Evolutionary conservation across 2,113 vertebrate genomes (phyloP), one percentile per base, ranked within the genome.

Genomic region (Heterotilapia buettikoferi): DNA sequence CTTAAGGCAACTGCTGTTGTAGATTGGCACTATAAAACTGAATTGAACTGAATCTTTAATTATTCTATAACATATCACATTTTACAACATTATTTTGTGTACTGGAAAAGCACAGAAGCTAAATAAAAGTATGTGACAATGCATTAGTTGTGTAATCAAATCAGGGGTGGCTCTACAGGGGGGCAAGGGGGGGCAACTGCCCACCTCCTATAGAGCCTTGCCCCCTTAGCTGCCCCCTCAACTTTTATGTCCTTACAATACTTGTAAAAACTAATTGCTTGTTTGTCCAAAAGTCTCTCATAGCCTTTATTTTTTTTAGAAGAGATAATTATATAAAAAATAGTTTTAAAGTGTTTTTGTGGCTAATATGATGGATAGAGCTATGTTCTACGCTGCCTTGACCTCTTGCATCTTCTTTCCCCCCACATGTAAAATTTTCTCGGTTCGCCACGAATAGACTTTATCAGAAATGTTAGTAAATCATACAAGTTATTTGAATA

Each of bases 201-300:
- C 59, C 31, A 63, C 59, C 59, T 63, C 59, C 9, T 57, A 4
- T 54, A 12, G 4, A 24, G 53, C 53, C n/a, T 4, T 31, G 59
- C 18, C 31, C 29, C 16, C 59, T 10, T 19, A 61, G 59, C 59
- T 36, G 0, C 9, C 59, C 16, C 6, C 16, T 19, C 59, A 36
- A 36, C 31, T 36, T 63, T 63, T n/a, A 63, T 36, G 33, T 66
- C 1, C 31, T 66, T 38, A 66, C 2, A 7, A 66, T 66, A 3
- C 31, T 66, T 38, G 18, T 66, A 38, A n/a, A 66, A 66, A 66
- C 0, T 0, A n/a, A n/a, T 66, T 66, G 6, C 33, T 66, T 66
- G 33, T 38, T 66, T 38, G 0, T 38, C 18, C 61, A 66, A 66
- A 66, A 66, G 61, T 5, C 0, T 66, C 61, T 66, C 0, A 36